Conservation (phyloP, 2,797 vertebrate genomes). For the Gambusia yucatana region DNA sequence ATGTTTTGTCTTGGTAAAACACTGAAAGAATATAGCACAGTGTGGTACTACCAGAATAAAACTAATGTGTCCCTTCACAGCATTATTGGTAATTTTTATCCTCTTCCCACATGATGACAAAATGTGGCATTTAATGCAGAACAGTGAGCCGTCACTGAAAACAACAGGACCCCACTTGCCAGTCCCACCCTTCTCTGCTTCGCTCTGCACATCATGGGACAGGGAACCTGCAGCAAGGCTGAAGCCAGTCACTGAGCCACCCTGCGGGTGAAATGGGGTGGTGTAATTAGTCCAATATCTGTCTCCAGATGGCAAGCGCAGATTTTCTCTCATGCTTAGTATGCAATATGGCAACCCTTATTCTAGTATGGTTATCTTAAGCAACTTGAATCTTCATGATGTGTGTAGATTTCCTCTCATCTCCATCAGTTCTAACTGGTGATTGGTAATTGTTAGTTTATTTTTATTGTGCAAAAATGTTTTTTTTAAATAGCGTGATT, state of each 20-base stretch:
- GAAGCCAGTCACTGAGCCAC: not conserved
- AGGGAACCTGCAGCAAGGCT: not conserved
- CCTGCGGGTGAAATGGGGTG: not conserved
- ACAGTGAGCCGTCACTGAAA: not conserved
- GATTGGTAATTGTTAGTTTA: not conserved
- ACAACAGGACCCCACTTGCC: not conserved
- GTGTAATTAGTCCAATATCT: not conserved
- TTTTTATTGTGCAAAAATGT: not conserved
- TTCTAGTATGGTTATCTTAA: not conserved
- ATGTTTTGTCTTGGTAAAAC: too few species aligned
- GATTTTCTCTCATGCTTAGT: not conserved
- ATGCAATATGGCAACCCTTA: not conserved
- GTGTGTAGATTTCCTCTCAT: not conserved
- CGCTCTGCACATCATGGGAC: not conserved
- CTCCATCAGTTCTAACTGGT: not conserved
- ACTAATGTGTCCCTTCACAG: too few species aligned
- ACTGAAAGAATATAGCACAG: too few species aligned
- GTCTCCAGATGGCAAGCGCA: not conserved
- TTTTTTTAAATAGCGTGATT: not conserved
- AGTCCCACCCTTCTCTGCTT: not conserved
- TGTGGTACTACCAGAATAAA: too few species aligned
- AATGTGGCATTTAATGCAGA: not conserved
- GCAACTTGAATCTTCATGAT: not conserved
- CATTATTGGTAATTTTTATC: too few species aligned
- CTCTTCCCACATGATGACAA: too few species aligned